phyloP scores from a whole-genome alignment of 2,113 vertebrate species.

The Solenodon paradoxus region DNA sequence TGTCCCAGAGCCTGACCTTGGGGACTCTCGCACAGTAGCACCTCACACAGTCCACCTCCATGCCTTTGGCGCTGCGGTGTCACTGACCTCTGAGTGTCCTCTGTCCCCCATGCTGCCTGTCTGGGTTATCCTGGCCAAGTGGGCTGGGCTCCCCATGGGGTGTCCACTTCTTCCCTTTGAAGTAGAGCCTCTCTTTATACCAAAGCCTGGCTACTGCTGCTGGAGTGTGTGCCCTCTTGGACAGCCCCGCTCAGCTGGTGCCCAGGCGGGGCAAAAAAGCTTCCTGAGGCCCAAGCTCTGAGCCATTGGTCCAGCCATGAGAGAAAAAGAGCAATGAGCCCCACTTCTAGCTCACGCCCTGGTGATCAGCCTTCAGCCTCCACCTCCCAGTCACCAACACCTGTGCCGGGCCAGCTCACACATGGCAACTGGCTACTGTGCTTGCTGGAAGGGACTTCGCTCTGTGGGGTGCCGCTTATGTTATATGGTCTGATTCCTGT shows the following conservation, averaged over 20 bases:
- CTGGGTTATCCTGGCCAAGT: not conserved
- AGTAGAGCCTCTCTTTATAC: not conserved
- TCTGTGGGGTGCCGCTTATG: not conserved
- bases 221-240: not conserved
- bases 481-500: not conserved
- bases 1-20: fast-evolving
- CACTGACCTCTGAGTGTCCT: no score
- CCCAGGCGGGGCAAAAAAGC: not conserved
- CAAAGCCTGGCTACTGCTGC: not conserved
- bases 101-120: no score
- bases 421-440: not conserved
- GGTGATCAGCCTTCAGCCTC: fast-evolving
- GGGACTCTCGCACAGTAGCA: not conserved
- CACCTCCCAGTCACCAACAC: not conserved
- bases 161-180: not conserved
- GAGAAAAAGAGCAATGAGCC: not conserved
- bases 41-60: not conserved
- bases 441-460: not conserved
- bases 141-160: no score
- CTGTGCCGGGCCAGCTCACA: no score
- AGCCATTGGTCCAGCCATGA: not conserved
- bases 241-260: not conserved
- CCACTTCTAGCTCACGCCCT: not conserved
- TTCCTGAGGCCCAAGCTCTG: not conserved
- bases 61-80: not conserved